These are phyloP conservation scores for Oophaga pumilio DNA, from an alignment of 2,113 vertebrate genomes.

Conservation along the genomic window DNA sequence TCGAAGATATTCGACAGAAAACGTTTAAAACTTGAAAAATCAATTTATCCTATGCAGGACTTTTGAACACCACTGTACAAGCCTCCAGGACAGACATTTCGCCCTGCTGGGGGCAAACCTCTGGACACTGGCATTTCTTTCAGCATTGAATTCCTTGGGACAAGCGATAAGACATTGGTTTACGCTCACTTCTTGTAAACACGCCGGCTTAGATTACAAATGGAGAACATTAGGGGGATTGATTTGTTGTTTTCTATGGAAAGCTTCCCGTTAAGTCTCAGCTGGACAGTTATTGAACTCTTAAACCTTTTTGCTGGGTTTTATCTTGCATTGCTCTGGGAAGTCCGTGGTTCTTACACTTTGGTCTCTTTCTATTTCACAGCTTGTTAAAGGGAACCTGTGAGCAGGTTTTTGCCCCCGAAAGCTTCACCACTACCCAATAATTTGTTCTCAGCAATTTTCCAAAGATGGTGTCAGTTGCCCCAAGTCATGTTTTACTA, in stretches of 20 bases:
- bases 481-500: no score
- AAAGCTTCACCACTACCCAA: no score
- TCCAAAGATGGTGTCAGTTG: no score
- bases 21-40: no score
- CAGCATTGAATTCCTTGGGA: conserved; percentile 7
- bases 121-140: neutral
- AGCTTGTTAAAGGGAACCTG: neutral
- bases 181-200: conserved; percentile 11
- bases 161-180: conserved; percentile 17
- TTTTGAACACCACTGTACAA: no score
- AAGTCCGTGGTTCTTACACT: neutral
- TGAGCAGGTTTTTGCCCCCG: no score
- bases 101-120: neutral
- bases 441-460: no score
- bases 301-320: conserved; percentile 27
- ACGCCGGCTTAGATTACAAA: neutral
- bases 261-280: conserved; percentile 29
- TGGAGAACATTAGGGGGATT: conserved; percentile 23
- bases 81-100: neutral
- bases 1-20: no score
- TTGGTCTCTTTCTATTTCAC: neutral
- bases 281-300: conserved; percentile 37
- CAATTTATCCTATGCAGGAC: no score
- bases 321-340: neutral
- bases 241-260: conserved; percentile 37